Base-by-base conservation (phyloP, 1,140 invertebrate genomes). In the Ostrea denselamellosa region DNA sequence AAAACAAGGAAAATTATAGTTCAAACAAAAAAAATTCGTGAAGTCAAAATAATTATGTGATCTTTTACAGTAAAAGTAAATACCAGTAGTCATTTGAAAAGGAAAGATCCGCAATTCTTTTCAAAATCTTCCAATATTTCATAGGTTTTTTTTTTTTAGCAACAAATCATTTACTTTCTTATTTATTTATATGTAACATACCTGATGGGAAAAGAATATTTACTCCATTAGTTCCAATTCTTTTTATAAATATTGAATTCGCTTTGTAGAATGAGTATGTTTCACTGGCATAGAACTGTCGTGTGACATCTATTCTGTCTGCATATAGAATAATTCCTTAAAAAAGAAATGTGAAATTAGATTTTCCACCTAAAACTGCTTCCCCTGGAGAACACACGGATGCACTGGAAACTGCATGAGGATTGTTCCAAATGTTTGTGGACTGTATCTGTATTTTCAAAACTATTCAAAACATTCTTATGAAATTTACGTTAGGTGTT, bases 181-280 rank as follows among this genome's bases (percentile, higher is more conserved):
- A 62, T 62, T 58, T n/a, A 62, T 62, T 62, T 19, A 58, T 5
- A 28, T 28, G 5, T 34, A 9, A 28, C 10, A 5, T 77, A 77
- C 68, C 68, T 77, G 68, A 77, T 34, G 68, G 68, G 28, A 77
- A 77, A 3, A 77, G 68, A 34, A 77, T 77, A 4, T 77, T 77
- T 10, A 28, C 68, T 17, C 25, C 9, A 17, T 77, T 77, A 17
- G 68, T 34, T 17, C 68, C 68, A 28, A 10, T 77, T 77, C 68
- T 77, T 77, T 22, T 77, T 34, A 77, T 25, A 28, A 77, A 77
- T 34, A 77, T 25, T 28, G 25, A 28, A 77, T 34, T 77, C 8
- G 8, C 68, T 28, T 8, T 34, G 28, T 77, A 77, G 25, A 28
- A 34, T 10, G 68, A 28, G 25, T 34, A 77, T 4, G 68, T 77